Conservation (phyloP, 2,113 vertebrate genomes). For the Bujurquina vittata region DNA sequence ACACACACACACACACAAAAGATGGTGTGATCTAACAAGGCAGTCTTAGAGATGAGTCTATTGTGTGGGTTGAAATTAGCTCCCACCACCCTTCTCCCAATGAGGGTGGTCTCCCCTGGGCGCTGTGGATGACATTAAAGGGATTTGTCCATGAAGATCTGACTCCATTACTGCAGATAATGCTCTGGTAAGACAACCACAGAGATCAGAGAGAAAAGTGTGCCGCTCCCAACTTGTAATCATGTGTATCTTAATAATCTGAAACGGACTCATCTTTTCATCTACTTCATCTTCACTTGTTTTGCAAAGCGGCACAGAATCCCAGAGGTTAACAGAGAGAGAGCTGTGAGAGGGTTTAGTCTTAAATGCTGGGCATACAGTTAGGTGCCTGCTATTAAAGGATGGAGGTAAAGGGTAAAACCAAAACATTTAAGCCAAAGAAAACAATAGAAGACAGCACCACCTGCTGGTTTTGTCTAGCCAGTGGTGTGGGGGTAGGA, state of each 20-base stretch:
- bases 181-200: conserved; percentile 60
- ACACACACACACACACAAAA: conserved; percentile 29
- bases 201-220: conserved; percentile 66
- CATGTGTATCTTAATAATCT: conserved; percentile 64
- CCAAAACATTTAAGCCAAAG: conserved; percentile 29
- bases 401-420: not conserved
- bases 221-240: conserved; percentile 66
- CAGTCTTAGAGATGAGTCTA: conserved; percentile 61
- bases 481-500: conserved; percentile 27
- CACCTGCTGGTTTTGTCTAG: conserved; percentile 75
- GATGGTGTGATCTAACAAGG: conserved; percentile 63
- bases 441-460: conserved; percentile 75
- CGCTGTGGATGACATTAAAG: conserved; percentile 73
- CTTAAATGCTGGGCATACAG: conserved; percentile 13
- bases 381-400: conserved; percentile 1
- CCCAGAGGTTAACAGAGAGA: not conserved
- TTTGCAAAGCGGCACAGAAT: not conserved
- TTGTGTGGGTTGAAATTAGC: conserved; percentile 81
- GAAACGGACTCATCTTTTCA: conserved; percentile 49
- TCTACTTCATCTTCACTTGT: conserved; percentile 30
- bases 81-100: conserved; percentile 72
- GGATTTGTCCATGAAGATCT: conserved; percentile 75
- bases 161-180: conserved; percentile 76
- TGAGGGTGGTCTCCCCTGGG: conserved; percentile 80
- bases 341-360: not conserved